Base-by-base conservation (phyloP, 1,140 invertebrate genomes). In the Heterodera schachtii region DNA sequence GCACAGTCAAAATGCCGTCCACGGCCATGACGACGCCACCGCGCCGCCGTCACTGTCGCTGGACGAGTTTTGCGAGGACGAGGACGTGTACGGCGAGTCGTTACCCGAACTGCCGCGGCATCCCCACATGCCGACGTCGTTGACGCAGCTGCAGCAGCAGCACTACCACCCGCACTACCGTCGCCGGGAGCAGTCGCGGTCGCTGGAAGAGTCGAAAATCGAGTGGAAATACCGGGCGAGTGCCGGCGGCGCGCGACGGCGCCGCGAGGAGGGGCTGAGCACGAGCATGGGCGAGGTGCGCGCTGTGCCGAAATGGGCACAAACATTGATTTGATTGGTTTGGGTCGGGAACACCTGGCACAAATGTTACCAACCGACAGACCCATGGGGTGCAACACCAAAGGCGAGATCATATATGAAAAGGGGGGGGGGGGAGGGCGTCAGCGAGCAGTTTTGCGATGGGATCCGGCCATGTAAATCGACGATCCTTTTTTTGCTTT, bases 221-320 rank as follows among this genome's bases (percentile, higher is more conserved):
- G 49, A 66, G 52, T 57, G 47, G 31, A 49, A 52, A n/a, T 21
- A 46, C 66, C 43, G 80, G 47, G 82, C 52, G 75, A 75, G 49
- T 78, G 57, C 49, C 49, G 57, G 49, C 13, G 41, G 19, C 21
- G 57, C 57, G 11, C 57, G 47, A 7, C 47, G 47, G 41, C 44
- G 49, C 2, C 80, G 83, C 13, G 75, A 83, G 73, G 46, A 84
- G 47, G 49, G 82, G 13, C 73, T 85, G 5, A 85, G 85, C 57
- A 84, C 85, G 7, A 78, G 71, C 31, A 86, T 85, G 85, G 84
- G 84, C 43, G 84, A 86, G 31, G 84, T 85, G 13, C 57, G 81
- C 66, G 66, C 6, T n/a, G 57, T 81, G 66, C 6, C 43, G 57
- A 19, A 74, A 31, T 31, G 31, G 31, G 31, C 31, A 31, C 31